These are phyloP conservation scores for Erpornis zantholeuca DNA, from an alignment of 2,113 vertebrate genomes.

Conservation along the genomic window DNA sequence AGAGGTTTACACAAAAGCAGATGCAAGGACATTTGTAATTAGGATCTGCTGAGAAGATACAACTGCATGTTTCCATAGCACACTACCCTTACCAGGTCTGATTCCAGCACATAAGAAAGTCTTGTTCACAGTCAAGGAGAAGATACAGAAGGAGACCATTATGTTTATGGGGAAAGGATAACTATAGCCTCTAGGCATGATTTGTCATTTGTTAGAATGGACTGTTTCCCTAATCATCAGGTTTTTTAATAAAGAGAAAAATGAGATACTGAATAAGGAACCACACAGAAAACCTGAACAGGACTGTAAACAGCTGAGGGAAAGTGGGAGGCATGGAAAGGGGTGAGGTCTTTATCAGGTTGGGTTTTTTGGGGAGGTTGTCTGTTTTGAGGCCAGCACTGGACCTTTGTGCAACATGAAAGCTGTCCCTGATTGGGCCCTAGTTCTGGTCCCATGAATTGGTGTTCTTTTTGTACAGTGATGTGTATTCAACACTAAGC, in stretches of 20 bases:
- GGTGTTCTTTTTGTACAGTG: background rate
- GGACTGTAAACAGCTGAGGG: background rate
- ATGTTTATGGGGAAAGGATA: background rate
- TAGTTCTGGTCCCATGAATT: background rate
- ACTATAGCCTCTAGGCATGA: background rate
- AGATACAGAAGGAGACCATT: background rate
- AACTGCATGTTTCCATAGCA: background rate
- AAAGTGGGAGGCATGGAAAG: background rate
- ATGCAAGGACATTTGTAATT: background rate
- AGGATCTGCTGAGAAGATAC: background rate
- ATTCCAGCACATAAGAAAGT: background rate
- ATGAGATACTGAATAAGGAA: background rate
- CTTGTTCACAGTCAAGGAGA: background rate
- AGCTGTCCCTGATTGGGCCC: background rate
- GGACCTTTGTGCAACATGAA: background rate
- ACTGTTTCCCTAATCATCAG: background rate
- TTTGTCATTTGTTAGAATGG: background rate
- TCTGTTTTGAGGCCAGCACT: background rate
- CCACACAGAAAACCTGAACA: background rate
- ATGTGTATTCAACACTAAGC: background rate
- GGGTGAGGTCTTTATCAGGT: background rate
- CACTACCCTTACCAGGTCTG: background rate
- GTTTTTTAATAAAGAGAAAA: background rate
- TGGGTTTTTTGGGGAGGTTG: fast-evolving
- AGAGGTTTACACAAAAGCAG: background rate